A percentile compares a stretch with the other conserved stretches of the same genome.
Conservation (phyloP, 2,888 invertebrate genomes). For the Dryobota labecula region DNA sequence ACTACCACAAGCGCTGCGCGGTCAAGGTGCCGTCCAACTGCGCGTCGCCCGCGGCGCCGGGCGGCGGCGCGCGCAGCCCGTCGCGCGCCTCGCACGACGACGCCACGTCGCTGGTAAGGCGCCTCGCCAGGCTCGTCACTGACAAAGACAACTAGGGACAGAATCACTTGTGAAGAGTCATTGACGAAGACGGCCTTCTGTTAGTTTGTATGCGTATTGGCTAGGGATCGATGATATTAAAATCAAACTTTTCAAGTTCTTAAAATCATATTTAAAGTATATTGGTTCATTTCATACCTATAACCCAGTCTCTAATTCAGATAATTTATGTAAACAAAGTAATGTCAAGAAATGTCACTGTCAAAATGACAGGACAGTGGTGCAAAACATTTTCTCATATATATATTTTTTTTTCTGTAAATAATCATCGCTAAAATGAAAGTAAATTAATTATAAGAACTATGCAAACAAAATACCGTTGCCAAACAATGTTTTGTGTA, state of each 20-base stretch:
- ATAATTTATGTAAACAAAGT: no score
- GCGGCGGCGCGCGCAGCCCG: slow-evolving; percentile 91
- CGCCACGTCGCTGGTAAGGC: slow-evolving; percentile 93
- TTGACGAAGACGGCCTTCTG: not conserved
- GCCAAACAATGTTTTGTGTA: no score
- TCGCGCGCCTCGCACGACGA: slow-evolving; percentile 92
- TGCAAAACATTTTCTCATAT: no score
- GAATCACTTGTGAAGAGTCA: no score
- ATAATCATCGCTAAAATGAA: no score
- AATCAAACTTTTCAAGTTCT: not conserved
- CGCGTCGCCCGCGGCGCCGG: slow-evolving; percentile 70
- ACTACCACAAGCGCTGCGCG: slow-evolving; percentile 99
- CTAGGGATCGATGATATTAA: not conserved
- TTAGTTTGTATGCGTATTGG: not conserved
- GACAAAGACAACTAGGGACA: slow-evolving; percentile 74
- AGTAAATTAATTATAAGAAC: no score
- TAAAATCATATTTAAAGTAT: not conserved
- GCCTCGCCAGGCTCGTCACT: slow-evolving; percentile 91
- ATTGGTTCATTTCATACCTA: not conserved
- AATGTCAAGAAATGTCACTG: no score
- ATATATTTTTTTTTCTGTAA: no score
- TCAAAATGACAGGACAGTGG: no score
- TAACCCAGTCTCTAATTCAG: no score
- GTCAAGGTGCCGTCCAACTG: slow-evolving; percentile 99
- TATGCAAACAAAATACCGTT: no score